A percentile compares a stretch with the other conserved stretches of the same genome.
Conservation (phyloP, 2,797 vertebrate species). For the Ctenopoma multispine region DNA sequence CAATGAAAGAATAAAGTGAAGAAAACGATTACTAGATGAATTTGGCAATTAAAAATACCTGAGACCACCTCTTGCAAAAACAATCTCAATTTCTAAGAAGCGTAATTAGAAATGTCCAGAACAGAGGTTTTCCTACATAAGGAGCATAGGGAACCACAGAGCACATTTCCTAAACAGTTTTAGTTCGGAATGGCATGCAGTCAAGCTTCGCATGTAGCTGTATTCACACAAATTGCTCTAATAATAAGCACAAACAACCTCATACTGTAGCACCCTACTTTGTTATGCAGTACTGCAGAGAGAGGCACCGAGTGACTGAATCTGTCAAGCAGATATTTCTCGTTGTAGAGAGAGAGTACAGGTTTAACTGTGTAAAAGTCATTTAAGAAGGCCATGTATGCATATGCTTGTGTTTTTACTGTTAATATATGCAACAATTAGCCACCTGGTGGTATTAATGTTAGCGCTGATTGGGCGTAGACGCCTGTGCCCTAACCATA, state of each 20-base stretch:
- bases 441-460: too few relatives aligned
- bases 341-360: background rate
- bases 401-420: background rate
- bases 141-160: background rate
- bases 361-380: background rate
- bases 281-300: background rate
- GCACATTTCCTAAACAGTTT: background rate
- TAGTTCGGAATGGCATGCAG: background rate
- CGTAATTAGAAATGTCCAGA: background rate
- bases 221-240: background rate
- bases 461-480: background rate
- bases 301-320: background rate
- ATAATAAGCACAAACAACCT: background rate
- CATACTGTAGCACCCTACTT: background rate
- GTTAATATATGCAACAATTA: background rate
- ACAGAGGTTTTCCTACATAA: background rate
- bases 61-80: background rate
- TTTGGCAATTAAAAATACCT: background rate
- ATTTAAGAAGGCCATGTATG: background rate
- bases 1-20: background rate
- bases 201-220: background rate
- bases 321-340: background rate
- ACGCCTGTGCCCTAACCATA: background rate
- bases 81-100: background rate
- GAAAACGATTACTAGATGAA: background rate